Base-by-base conservation (phyloP, 2,888 invertebrate genomes). In the Bibio marci region DNA sequence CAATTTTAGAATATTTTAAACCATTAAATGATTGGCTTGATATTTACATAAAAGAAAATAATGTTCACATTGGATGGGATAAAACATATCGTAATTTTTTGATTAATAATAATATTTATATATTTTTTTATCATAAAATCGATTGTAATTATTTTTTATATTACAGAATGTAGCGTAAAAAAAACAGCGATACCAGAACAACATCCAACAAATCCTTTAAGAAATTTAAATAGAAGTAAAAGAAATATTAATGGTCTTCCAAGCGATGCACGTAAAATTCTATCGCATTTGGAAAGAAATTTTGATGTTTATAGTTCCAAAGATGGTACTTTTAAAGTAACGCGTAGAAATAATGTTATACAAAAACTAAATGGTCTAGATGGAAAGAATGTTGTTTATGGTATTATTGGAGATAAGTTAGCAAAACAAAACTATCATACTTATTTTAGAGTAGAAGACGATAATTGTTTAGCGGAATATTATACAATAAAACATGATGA, bases 1-100 rank as follows among this genome's bases (percentile, higher is more conserved):
- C 80, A 1, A 66, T 88, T 1, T 58, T 85, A 43, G 81, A 86
- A 54, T 87, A 82, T 61, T 88, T 87, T 60, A 67, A 71, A 45
- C 86, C 87, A 0, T 59, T 88, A 8, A 67, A 73, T 41, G 71
- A 77, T 32, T 87, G 82, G 81, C 62, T 87, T 13, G 66, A 67
- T 46, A 63, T 70, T 3, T 77, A 83, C 57, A 87, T 86, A 55
- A 66, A 67, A 45, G 70, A 75, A 43, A 78, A 76, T 18, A 70
- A 70, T 3, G 77, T 70, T 34, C 60, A 62, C 46, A 67, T 76
- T 42, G 77, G 77, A 38, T 77, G 77, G 77, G 68, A 68, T 30
- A 14, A 27, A 14, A 32, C 22, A 19, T 33, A 22, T 25, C n/a
- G 33, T 35, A 36, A 31, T 6, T 22, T 6, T 22, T 22, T n/a